Base-by-base conservation (phyloP, 2,888 invertebrate species). In the Eutolmus rufibarbis region DNA sequence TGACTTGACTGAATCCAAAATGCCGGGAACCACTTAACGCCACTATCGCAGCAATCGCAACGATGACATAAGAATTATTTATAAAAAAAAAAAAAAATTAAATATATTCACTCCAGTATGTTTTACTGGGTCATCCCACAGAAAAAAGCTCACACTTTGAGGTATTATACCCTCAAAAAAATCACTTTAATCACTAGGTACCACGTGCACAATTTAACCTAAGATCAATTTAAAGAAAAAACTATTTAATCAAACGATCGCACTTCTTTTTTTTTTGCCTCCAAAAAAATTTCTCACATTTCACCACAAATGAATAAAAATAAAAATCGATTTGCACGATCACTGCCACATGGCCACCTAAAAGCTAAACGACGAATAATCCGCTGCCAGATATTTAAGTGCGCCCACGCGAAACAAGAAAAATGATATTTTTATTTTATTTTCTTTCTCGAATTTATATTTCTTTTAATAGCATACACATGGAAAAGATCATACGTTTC, bases 1-100 rank as follows among this genome's bases (percentile, higher is more conserved):
- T 16, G 37, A 37, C 8, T 34, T 1, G 16, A 37, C 9, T 37
- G 16, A 37, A 31, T 34, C 31, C 8, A 34, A 37, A 19, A 76
- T 12, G 14, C 76, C 34, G 76, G 76, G 76, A 40, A 76, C n/a
- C 76, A 34, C 76, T 40, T n/a, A 34, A 37, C n/a, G 76, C 2
- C 76, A 76, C 37, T 31, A 31, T 3, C 76, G 40, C 5, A n/a
- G 3, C 14, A 37, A 66, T 23, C 9, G 28, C 66, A 37, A 9
- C 7, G 51, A 81, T 81, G 81, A 81, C 81, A 81, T 81, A 81
- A 81, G 81, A 37, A n/a, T 16, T 51, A 81, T 51, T 46, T 79
- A 79, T 79, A 79, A 31, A 79, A 28, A 56, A 14, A 81, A 34
- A 81, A 51, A n/a, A 51, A n/a, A n/a, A n/a, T n/a, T n/a, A n/a